Evolutionary conservation across 53 echinoderm and acorn worm species (phyloP).

Genomic region (Temnopleurus reevesii): DNA sequence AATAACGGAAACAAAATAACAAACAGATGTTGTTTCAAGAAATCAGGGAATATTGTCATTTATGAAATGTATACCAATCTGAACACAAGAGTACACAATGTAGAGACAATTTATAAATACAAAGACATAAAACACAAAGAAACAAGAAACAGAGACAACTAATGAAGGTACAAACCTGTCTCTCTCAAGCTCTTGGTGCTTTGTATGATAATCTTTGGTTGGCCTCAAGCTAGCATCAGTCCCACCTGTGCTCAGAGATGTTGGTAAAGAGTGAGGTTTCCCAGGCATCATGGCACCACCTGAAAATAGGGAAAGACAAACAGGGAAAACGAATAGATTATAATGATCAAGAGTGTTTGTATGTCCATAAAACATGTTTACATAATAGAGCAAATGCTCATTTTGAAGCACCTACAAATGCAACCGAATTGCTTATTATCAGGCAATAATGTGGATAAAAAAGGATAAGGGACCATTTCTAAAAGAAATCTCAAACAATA

Average conservation of each 20-base stretch:
- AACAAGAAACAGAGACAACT: neutral
- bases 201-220: slow-evolving; percentile 11
- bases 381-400: too few species aligned
- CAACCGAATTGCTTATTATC: too few species aligned
- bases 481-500: too few species aligned
- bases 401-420: too few species aligned
- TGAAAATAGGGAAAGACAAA: neutral
- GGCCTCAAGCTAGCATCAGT: slow-evolving; percentile 15
- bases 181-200: slow-evolving; percentile 35
- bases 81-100: neutral
- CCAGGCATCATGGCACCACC: slow-evolving; percentile 27
- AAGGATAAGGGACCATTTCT: too few species aligned
- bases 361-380: too few species aligned
- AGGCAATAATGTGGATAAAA: too few species aligned
- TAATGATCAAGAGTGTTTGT: too few species aligned
- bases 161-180: slow-evolving; percentile 45
- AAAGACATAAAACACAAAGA: neutral
- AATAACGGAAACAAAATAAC: too few species aligned
- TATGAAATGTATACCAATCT: neutral
- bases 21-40: too few species aligned
- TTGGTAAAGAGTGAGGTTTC: slow-evolving; percentile 14
- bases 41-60: neutral
- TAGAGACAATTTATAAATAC: neutral
- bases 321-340: neutral
- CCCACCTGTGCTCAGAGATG: slow-evolving; percentile 6